phyloP scores from a whole-genome alignment of 2,797 vertebrate genomes.

The Anableps anableps region DNA sequence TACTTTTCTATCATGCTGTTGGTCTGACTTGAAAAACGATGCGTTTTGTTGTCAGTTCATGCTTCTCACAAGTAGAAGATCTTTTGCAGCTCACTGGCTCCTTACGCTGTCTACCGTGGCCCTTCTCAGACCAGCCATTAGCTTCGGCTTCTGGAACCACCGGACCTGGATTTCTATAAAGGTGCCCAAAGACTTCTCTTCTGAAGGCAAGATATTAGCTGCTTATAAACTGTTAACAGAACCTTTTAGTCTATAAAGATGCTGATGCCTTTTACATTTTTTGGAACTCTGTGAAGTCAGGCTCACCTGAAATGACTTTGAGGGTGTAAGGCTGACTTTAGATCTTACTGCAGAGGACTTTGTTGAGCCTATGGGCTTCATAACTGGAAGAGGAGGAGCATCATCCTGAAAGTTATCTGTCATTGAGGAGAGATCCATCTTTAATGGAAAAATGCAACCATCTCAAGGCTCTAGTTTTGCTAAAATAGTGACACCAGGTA shows the following conservation, averaged over 20 bases:
- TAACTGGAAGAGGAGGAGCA: slow-evolving; percentile 86
- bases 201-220: background rate
- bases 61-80: no score
- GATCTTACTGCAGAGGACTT: slow-evolving; percentile 47
- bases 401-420: slow-evolving; percentile 77
- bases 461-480: background rate
- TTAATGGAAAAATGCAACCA: slow-evolving; percentile 9
- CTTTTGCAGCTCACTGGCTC: no score
- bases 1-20: no score
- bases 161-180: background rate
- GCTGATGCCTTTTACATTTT: background rate
- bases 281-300: background rate
- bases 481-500: background rate
- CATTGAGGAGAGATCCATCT: slow-evolving; percentile 66
- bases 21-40: no score
- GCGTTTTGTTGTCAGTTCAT: no score
- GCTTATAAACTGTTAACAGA: background rate
- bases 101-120: no score
- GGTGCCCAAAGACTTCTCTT: background rate
- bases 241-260: background rate
- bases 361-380: slow-evolving; percentile 86
- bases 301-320: slow-evolving; percentile 46
- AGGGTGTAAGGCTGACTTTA: slow-evolving; percentile 26
- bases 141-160: no score
- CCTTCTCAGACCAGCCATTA: no score